These are phyloP conservation scores for Paracyprichromis sp. DNA, from an alignment of 2,113 vertebrate genomes.

Conservation along the genomic window DNA sequence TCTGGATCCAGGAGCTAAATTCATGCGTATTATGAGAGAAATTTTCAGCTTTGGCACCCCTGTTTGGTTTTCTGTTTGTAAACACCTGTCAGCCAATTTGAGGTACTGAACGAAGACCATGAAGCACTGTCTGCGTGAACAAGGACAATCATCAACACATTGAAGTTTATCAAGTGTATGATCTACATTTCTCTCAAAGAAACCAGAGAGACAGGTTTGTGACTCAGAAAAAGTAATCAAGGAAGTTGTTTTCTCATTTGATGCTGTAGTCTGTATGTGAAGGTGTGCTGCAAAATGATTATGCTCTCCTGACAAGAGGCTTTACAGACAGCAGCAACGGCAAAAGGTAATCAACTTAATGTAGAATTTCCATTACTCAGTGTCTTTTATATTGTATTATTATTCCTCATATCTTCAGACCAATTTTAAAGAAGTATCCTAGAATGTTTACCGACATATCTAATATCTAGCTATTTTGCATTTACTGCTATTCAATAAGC, in stretches of 20 bases:
- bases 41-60: background rate
- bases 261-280: background rate
- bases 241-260: background rate
- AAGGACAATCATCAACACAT: background rate
- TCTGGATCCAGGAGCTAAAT: background rate
- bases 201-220: background rate
- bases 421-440: background rate
- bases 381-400: background rate
- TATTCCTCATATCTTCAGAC: background rate
- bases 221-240: background rate
- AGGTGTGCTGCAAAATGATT: background rate
- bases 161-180: background rate
- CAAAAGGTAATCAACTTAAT: background rate
- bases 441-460: background rate
- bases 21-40: background rate
- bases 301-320: background rate
- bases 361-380: background rate
- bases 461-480: background rate
- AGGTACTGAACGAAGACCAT: background rate
- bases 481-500: no score
- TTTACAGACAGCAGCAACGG: background rate
- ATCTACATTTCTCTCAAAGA: background rate
- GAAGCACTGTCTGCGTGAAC: background rate
- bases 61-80: background rate
- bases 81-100: background rate